Conservation (phyloP, 1,140 invertebrate genomes). For the Drosophila pallidifrons region DNA sequence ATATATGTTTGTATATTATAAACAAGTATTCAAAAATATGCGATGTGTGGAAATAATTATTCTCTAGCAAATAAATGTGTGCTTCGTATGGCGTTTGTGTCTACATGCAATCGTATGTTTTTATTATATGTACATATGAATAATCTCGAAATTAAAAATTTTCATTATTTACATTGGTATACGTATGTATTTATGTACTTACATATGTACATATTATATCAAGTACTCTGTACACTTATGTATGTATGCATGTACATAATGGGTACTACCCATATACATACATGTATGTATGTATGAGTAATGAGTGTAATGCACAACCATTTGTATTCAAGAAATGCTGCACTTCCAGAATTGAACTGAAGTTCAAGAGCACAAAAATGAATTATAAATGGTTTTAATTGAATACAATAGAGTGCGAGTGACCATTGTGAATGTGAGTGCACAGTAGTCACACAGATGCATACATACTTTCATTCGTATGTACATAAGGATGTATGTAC, state of each 20-base stretch:
- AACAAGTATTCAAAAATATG: neutral
- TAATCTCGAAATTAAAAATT: no score
- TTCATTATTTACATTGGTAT: no score
- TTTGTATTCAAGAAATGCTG: slow-evolving; percentile 51
- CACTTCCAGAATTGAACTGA: slow-evolving; percentile 65
- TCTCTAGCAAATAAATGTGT: slow-evolving; percentile 10
- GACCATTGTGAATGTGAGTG: slow-evolving; percentile 46
- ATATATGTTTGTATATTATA: neutral
- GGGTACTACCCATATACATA: neutral
- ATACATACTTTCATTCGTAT: neutral
- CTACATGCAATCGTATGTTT: no score
- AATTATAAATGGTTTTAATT: slow-evolving; percentile 78
- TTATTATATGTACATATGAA: no score
- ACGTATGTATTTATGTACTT: no score
- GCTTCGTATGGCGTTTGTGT: no score
- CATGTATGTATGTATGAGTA: slow-evolving; percentile 12
- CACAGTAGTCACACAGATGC: neutral
- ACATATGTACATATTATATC: neutral
- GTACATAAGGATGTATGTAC: neutral
- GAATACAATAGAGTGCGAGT: slow-evolving; percentile 77
- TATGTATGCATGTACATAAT: no score
- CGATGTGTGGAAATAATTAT: slow-evolving; percentile 15
- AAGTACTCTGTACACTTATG: no score
- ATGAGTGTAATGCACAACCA: neutral
- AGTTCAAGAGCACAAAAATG: slow-evolving; percentile 79